Evolutionary conservation across 2,888 invertebrate genomes (phyloP), one percentile per base, ranked within the genome.

Genomic region (Drosophila merina): DNA sequence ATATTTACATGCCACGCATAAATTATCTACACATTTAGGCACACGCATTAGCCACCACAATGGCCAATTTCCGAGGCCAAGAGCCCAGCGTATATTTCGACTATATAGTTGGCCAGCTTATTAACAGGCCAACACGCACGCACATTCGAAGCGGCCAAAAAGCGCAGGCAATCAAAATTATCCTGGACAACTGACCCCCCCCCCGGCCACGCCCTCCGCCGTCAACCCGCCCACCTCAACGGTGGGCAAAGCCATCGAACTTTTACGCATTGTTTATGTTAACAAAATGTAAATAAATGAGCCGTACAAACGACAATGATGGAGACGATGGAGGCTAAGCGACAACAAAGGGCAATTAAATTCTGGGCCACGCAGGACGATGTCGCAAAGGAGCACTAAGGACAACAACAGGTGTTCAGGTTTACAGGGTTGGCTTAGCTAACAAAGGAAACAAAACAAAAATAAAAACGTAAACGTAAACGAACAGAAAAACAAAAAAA

Each of bases 221-320:
- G 33, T 33, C 33, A 38, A 7, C 51, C 40, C 48, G 40, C 55
- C 50, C 49, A 31, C 33, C 45, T 38, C 14, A 30, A 49, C 54
- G 40, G 44, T 69, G 59, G 67, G 31, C 71, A 75, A 63, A 84
- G 68, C 87, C 87, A 88, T 83, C 82, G 82, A 83, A 83, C 88
- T 88, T 88, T 84, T 73, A 86, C 88, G 88, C 89, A 88, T 84
- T 88, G 88, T 88, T 84, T 84, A 88, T 84, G 89, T 84, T 84
- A 84, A 84, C 84, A 84, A 84, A 84, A 84, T 84, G 84, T 84
- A 88, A 84, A 84, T 84, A 88, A 84, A 79, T 88, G 88, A 79
- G 86, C 79, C 88, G 82, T 72, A 84, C 88, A 81, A 79, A 75
- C 72, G 86, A 85, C 69, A 68, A 62, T 70, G 82, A 73, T 66